Base-by-base conservation (phyloP, 2,113 vertebrate species). In the Oxygymnocypris stewartii region DNA sequence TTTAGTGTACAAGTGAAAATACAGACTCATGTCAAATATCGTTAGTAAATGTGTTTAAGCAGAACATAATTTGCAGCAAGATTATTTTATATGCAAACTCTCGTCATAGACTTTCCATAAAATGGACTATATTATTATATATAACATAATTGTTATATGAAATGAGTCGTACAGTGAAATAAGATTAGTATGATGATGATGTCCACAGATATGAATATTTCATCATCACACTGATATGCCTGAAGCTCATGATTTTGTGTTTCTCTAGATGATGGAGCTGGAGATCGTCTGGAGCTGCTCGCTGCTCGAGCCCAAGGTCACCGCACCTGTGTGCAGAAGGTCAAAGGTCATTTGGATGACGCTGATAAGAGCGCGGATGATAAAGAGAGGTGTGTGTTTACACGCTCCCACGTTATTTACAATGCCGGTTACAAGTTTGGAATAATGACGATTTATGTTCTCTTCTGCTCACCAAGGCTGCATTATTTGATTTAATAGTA, bases 251-350 rank as follows among this genome's bases (percentile, higher is more conserved):
- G 28, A 31, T 31, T 14, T 67, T 69, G 9, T 73, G 88, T 69
- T 91, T 63, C 91, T 79, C 59, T 84, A 77, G 95, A 89, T 87
- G 91, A 89, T 82, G 89, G 13, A 87, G 92, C 67, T 86, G 87
- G 82, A 75, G 93, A 92, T n/a, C n/a, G n/a, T n/a, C n/a, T n/a
- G n/a, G n/a, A n/a, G n/a, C n/a, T n/a, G n/a, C n/a, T n/a, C n/a
- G n/a, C n/a, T n/a, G n/a, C n/a, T 71, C 96, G 95, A 93, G 97
- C 97, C 10, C 93, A 93, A 0, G 95, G 97, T 90, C 95, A 97
- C 90, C 89, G 18, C 3, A 23, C 71, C 84, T 95, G 93, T n/a
- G 86, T 96, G 67, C 89, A 93, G 87, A 94, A 92, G 87, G 90
- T 91, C 1, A 88, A 91, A 0, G 95, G 94, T 42, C 93, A 97